Evolutionary conservation across 2,888 invertebrate species (phyloP), one percentile per base, ranked within the genome.

Genomic region (Tanypteryx hageni): DNA sequence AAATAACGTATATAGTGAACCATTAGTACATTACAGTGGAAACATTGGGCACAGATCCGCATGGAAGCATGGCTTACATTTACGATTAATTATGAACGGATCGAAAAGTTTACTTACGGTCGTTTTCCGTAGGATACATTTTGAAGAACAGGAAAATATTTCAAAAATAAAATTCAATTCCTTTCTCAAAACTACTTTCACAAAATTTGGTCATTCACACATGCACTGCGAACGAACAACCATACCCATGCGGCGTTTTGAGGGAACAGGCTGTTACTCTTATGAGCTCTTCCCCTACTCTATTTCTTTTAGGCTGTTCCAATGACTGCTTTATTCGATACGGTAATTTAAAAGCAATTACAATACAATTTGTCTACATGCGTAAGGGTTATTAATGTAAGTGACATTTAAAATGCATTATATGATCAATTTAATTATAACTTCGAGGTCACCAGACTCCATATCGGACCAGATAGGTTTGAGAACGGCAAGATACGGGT

Each of bases 111-210:
- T n/a, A 61, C 59, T 92, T 84, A 92, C 92, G 84, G 22, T 92
- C 92, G 61, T 92, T 92, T 31, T 92, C 92, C 16, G 82, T 92
- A 10, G 92, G 92, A 84, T 92, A 92, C 92, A 92, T 92, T 22
- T 16, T 27, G 84, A 0, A 5, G 44, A 13, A 13, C 1, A 64
- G 8, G 11, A 27, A 68, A 68, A 10, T 64, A 16, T 89, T 27
- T 16, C 9, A 27, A 44, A 64, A n/a, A 57, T 44, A 11, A 83
- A 57, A 44, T 57, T 83, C 56, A 56, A 83, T 57, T 16, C 5
- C 64, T 64, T 5, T 57, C 61, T 68, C 5, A 16, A 44, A 18
- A 89, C 31, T 44, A 11, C 5, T 44, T 3, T 44, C n/a, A 64
- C 14, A 44, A 64, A n/a, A 61, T n/a, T 11, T 7, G 18, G 27